phyloP scores from a whole-genome alignment of 1,140 invertebrate species.

The Drosophila orena region DNA sequence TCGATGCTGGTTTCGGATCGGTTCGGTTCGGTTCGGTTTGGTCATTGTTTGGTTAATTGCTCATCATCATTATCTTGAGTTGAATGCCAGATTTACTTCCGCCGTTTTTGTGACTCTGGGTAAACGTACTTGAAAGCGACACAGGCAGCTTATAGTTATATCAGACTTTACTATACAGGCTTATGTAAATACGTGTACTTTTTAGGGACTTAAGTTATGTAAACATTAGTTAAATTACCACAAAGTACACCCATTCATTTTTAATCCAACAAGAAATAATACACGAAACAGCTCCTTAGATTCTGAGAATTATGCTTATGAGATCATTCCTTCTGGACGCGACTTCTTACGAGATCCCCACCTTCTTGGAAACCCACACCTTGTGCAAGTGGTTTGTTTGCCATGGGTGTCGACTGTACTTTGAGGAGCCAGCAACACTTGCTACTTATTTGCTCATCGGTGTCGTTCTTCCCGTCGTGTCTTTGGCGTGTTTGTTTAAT shows the following conservation, averaged over 20 bases:
- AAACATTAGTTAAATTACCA: background rate
- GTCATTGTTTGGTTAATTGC: constrained; percentile 56
- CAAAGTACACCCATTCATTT: background rate
- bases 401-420: constrained; percentile 63
- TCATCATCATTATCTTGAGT: constrained; percentile 40
- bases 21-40: background rate
- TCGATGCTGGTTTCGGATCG: constrained; percentile 1
- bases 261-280: background rate
- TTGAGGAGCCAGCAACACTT: constrained; percentile 40
- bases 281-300: background rate
- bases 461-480: constrained; percentile 31
- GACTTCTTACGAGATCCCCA: constrained; percentile 1
- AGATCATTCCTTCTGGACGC: constrained; percentile 5
- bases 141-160: constrained; percentile 21
- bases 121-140: too few species aligned
- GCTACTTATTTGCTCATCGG: constrained; percentile 61
- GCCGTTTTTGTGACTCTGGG: constrained; percentile 10
- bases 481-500: constrained; percentile 74
- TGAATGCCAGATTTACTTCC: constrained; percentile 18
- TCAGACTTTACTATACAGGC: constrained; percentile 4
- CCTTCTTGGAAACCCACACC: constrained; percentile 25
- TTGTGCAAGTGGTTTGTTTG: constrained; percentile 24
- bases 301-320: constrained; percentile 9
- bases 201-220: too few species aligned
- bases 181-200: too few species aligned